These are phyloP conservation scores for Engystomops pustulosus DNA, from an alignment of 2,113 vertebrate genomes.

Conservation along the genomic window DNA sequence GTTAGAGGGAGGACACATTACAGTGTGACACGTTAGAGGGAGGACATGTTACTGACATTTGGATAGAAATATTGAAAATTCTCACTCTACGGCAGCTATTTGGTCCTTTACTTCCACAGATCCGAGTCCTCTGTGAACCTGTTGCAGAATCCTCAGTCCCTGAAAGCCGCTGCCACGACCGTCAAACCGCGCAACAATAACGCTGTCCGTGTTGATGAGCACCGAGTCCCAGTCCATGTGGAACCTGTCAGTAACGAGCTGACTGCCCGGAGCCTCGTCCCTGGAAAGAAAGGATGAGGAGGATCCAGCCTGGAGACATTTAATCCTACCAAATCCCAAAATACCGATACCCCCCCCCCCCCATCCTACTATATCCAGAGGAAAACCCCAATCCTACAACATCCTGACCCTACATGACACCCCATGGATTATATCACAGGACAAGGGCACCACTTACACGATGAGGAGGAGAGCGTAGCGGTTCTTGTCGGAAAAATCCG, in stretches of 20 bases:
- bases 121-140: slow-evolving; percentile 86
- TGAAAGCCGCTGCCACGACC: slow-evolving; percentile 93
- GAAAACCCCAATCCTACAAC: no score
- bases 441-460: slow-evolving; percentile 77
- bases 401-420: no score
- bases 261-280: slow-evolving; percentile 88
- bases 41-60: no score
- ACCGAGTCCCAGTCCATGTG: slow-evolving; percentile 92
- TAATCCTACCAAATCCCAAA: no score
- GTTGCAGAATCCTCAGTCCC: slow-evolving; percentile 92
- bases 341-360: no score
- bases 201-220: slow-evolving; percentile 87
- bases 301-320: no score
- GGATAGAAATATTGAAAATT: slow-evolving; percentile 56
- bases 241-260: slow-evolving; percentile 90
- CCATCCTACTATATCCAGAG: no score
- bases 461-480: slow-evolving; percentile 90
- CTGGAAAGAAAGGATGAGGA: slow-evolving; percentile 66
- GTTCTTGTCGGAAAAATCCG: slow-evolving; percentile 88
- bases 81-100: slow-evolving; percentile 90
- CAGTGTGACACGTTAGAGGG: no score
- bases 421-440: no score
- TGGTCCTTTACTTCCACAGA: slow-evolving; percentile 93
- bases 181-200: slow-evolving; percentile 91
- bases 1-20: no score